These are phyloP conservation scores for Chrysoperla carnea DNA, from an alignment of 1,140 invertebrate genomes.

Conservation along the genomic window DNA sequence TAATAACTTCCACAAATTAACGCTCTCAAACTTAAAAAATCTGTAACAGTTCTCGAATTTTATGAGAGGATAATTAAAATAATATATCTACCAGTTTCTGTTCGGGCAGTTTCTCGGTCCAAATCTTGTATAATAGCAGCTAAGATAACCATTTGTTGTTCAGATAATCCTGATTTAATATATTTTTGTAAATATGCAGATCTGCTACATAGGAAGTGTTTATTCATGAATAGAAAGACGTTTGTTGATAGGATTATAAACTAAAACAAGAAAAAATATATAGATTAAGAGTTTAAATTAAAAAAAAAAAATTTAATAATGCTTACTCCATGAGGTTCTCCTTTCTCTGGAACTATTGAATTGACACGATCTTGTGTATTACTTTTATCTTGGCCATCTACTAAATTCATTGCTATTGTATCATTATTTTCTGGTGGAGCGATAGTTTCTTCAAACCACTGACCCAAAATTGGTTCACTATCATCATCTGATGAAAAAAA, in stretches of 20 bases:
- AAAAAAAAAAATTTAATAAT: too few relatives aligned
- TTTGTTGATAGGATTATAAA: conserved; percentile 20
- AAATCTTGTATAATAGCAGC: conserved; percentile 71
- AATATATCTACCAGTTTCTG: conserved; percentile 45
- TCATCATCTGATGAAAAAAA: conserved; percentile 37
- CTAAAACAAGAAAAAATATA: conserved; percentile 19
- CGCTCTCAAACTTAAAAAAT: too few relatives aligned
- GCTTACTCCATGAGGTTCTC: conserved; percentile 71
- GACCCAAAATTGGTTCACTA: conserved; percentile 77
- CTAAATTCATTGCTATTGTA: conserved; percentile 27
- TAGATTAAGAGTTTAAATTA: too few relatives aligned
- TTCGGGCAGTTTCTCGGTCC: conserved; percentile 63
- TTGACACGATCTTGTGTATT: conserved; percentile 13
- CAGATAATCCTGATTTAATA: conserved; percentile 39
- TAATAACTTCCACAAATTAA: too few relatives aligned
- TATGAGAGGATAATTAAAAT: too few relatives aligned
- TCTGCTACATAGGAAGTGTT: conserved; percentile 46
- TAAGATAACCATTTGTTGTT: conserved; percentile 63
- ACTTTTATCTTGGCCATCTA: conserved; percentile 24
- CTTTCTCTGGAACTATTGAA: conserved; percentile 67
- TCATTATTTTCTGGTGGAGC: conserved; percentile 56
- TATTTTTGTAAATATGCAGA: conserved; percentile 32
- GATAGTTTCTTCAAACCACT: conserved; percentile 85
- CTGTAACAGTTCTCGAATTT: too few relatives aligned
- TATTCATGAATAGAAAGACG: conserved; percentile 36